Evolutionary conservation across 2,113 vertebrate genomes (phyloP), one percentile per base, ranked within the genome.

Genomic region (Chloroceryle aenea): DNA sequence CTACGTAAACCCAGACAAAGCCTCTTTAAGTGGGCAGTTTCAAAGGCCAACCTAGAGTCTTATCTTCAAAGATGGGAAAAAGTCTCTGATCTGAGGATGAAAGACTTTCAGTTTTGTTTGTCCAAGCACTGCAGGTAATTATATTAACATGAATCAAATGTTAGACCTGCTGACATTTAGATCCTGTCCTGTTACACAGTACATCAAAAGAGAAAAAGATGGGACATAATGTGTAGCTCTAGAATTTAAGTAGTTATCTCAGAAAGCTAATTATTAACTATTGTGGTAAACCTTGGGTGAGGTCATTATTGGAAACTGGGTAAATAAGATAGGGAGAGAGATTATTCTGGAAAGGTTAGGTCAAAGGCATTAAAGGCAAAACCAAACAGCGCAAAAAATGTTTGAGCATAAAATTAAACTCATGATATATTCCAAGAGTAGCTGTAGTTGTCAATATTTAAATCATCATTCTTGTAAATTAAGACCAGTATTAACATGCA

Each of bases 61-160:
- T 88, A 52, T 72, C 79, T 94, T 95, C 91, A 93, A 95, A 92
- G 90, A 84, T 38, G 30, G 13, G 36, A 32, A 86, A 71, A 93
- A 92, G 72, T 47, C 92, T 94, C 93, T 93, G 83, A 92, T 90
- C 71, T 81, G 58, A 92, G 73, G 83, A 93, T 90, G 55, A 94
- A 94, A 93, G 89, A 91, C 42, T 53, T 88, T 71, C 3, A 5
- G 59, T 67, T 92, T 90, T 96, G 76, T 93, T 93, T 96, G 85
- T 93, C 89, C 93, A 87, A 77, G 81, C 63, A 64, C 67, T 80
- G 71, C 77, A 90, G 79, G 61, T 91, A 86, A 81, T 94, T 92
- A 88, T 36, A 94, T 92, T 82, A 92, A 79, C 14, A 19, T 18
- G 64, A 90, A 84, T 84, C 61, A 87, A 90, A 90, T 48, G 68